A percentile compares a stretch with the other conserved stretches of the same genome.
Evolutionary conservation across 2,797 vertebrate species (phyloP).

Genomic region (Danio kyathit): DNA sequence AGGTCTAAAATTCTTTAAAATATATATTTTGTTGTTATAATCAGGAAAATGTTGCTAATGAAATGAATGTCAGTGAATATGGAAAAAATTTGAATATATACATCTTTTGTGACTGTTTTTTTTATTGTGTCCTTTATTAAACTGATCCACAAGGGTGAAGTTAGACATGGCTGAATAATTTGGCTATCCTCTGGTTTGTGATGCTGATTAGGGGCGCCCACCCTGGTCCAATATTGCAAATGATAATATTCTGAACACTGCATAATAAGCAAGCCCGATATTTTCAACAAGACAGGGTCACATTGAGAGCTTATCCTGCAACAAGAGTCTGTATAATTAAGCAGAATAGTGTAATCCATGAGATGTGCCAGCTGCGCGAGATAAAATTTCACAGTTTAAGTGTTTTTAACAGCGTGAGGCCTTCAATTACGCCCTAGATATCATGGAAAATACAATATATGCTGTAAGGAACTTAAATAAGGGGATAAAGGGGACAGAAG

Average conservation of each 20-base stretch:
- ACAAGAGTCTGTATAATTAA: conserved; percentile 29
- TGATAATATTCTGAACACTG: background rate
- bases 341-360: conserved; percentile 17
- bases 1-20: no score
- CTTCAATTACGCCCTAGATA: conserved; percentile 30
- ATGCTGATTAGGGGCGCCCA: background rate
- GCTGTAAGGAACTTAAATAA: conserved; percentile 16
- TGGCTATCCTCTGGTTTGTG: background rate
- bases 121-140: no score
- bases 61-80: no score
- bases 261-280: conserved; percentile 2
- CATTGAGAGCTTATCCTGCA: background rate
- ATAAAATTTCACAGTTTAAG: conserved; percentile 7
- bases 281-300: conserved; percentile 23
- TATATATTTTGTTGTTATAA: no score
- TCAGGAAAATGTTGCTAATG: no score
- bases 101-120: no score
- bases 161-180: background rate
- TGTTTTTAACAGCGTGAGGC: background rate
- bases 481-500: conserved; percentile 17
- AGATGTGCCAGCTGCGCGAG: conserved; percentile 1
- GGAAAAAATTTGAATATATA: no score
- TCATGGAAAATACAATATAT: conserved; percentile 25
- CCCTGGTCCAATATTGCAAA: background rate
- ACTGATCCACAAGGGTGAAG: background rate